Evolutionary conservation across 2,113 vertebrate species (phyloP).

Genomic region (Indicator indicator): DNA sequence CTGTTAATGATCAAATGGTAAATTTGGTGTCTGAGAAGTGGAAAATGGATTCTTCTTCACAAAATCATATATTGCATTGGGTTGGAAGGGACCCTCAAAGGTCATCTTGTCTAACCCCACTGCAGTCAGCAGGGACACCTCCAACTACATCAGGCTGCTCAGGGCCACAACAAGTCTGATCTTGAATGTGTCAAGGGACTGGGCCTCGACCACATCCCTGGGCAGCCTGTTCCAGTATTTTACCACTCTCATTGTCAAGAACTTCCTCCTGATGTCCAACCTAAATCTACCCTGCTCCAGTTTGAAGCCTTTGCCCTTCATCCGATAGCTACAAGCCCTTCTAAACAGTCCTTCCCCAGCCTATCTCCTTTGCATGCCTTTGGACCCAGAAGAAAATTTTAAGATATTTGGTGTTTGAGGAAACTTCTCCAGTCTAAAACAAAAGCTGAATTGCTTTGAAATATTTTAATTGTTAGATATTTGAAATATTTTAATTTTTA

Average conservation of each 20-base stretch:
- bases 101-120: background rate
- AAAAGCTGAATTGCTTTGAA: background rate
- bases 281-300: background rate
- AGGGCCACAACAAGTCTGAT: too few species aligned
- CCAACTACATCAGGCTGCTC: background rate
- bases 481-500: background rate
- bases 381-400: background rate
- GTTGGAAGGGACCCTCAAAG: background rate
- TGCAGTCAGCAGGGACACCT: background rate
- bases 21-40: background rate
- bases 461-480: background rate
- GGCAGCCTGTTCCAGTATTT: background rate
- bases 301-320: background rate
- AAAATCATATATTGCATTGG: background rate
- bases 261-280: background rate
- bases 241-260: background rate
- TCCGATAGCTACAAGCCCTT: too few species aligned
- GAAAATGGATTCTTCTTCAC: background rate
- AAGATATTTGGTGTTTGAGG: background rate
- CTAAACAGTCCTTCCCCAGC: too few species aligned
- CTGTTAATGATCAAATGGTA: background rate
- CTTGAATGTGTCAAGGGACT: background rate
- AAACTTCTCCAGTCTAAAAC: background rate
- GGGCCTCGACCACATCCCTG: background rate
- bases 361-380: background rate